Conservation (phyloP, 2,113 vertebrate genomes). For the Triplophysa rosa region DNA sequence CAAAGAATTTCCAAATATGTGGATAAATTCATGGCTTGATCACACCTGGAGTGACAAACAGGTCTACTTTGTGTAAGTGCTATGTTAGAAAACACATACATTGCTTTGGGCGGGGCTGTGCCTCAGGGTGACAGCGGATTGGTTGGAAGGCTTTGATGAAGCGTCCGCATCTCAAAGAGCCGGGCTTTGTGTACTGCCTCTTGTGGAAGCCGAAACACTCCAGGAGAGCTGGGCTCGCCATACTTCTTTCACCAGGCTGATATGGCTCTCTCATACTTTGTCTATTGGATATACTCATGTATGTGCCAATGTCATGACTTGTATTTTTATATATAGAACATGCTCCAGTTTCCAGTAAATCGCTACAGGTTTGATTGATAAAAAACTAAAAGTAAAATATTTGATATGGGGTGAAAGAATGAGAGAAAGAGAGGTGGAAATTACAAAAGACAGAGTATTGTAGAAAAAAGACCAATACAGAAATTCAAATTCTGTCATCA, state of each 20-base stretch:
- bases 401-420: not conserved
- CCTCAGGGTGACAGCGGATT: conserved; percentile 78
- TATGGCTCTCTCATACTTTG: conserved; percentile 48
- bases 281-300: conserved; percentile 7
- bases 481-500: not conserved
- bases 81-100: conserved; percentile 66
- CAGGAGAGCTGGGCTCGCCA: conserved; percentile 71
- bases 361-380: not conserved
- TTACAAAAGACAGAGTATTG: not conserved
- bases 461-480: not conserved
- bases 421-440: not conserved
- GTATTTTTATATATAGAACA: not conserved
- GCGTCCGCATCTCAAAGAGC: conserved; percentile 58
- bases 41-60: conserved; percentile 8
- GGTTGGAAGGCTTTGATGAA: conserved; percentile 70
- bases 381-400: not conserved
- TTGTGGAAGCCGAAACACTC: conserved; percentile 75
- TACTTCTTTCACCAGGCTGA: conserved; percentile 59
- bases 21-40: conserved; percentile 35
- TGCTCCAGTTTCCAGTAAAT: not conserved
- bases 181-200: conserved; percentile 55
- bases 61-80: not conserved
- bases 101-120: conserved; percentile 58
- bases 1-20: not conserved
- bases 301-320: not conserved